phyloP scores from a whole-genome alignment of 2,888 invertebrate genomes.

The Synergus gifuensis region DNA sequence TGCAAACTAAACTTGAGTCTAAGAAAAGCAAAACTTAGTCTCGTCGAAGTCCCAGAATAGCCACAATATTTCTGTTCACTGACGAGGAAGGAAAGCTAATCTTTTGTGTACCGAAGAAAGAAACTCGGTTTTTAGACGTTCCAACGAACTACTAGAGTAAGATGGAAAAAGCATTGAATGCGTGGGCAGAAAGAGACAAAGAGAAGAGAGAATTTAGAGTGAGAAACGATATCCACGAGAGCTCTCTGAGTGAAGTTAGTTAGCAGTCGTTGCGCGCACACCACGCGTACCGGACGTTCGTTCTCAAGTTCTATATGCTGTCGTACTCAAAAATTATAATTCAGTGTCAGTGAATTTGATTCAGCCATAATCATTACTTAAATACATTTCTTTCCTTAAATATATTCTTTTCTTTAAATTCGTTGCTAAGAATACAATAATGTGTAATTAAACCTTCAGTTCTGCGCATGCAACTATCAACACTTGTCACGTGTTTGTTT shows the following conservation, averaged over 20 bases:
- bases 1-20: slow-evolving; percentile 13
- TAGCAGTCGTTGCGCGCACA: slow-evolving; percentile 77
- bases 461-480: background rate
- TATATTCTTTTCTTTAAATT: background rate
- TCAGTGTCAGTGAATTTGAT: slow-evolving; percentile 3
- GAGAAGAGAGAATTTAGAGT: slow-evolving; percentile 38
- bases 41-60: slow-evolving; percentile 37
- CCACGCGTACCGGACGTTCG: slow-evolving; percentile 73
- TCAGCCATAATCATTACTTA: background rate
- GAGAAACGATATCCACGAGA: slow-evolving; percentile 29
- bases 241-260: slow-evolving; percentile 72
- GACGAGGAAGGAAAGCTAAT: slow-evolving; percentile 25
- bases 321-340: slow-evolving; percentile 4
- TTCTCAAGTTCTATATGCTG: slow-evolving; percentile 29
- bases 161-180: slow-evolving; percentile 41
- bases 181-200: slow-evolving; percentile 45
- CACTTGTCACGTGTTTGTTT: slow-evolving; percentile 31
- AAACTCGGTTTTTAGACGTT: slow-evolving; percentile 39
- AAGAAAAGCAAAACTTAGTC: slow-evolving; percentile 34
- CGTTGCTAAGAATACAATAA: background rate
- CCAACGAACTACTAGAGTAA: slow-evolving; percentile 24
- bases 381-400: background rate
- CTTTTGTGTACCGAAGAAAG: slow-evolving; percentile 37
- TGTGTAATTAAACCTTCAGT: background rate
- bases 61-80: slow-evolving; percentile 31